Evolutionary conservation across 2,888 invertebrate species (phyloP).

Genomic region (Gymnoscelis rufifasciata): DNA sequence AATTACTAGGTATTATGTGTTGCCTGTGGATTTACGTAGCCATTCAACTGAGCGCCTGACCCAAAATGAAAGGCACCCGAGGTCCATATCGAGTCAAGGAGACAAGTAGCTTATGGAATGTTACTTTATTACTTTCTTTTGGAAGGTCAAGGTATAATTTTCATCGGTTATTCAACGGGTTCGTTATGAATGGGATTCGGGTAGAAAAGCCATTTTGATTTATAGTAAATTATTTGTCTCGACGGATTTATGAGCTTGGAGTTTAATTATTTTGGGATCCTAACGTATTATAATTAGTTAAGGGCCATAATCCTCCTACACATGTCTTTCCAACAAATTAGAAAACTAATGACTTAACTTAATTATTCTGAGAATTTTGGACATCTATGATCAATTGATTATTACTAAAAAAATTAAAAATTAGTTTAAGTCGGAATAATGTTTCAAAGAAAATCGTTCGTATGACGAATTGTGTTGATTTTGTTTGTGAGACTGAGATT

Average conservation of each 20-base stretch:
- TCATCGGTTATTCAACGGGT: slow-evolving; percentile 15
- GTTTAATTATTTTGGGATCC: neutral
- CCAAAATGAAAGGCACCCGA: slow-evolving; percentile 29
- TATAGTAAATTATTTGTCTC: slow-evolving; percentile 8
- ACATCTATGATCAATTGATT: too few relatives aligned
- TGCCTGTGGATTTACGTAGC: slow-evolving; percentile 41
- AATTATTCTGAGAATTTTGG: too few relatives aligned
- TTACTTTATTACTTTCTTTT: slow-evolving; percentile 18
- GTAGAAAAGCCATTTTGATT: slow-evolving; percentile 9
- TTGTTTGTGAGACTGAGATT: too few relatives aligned
- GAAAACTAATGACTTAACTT: neutral
- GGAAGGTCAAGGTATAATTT: slow-evolving; percentile 19
- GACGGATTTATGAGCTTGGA: slow-evolving; percentile 1
- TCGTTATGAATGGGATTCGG: slow-evolving; percentile 1
- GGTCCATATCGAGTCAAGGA: slow-evolving; percentile 19
- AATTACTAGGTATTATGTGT: slow-evolving; percentile 31
- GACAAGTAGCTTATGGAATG: slow-evolving; percentile 17
- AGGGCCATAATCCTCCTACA: neutral
- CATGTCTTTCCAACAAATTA: neutral
- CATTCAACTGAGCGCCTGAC: slow-evolving; percentile 40
- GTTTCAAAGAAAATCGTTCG: too few relatives aligned
- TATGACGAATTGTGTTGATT: too few relatives aligned
- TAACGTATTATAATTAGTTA: neutral
- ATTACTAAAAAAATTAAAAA: too few relatives aligned
- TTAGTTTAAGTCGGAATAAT: too few relatives aligned